A percentile compares a stretch with the other conserved stretches of the same genome.
These are phyloP conservation scores for Nothura maculosa DNA, from an alignment of 2,797 vertebrate species.

Conservation along the genomic window DNA sequence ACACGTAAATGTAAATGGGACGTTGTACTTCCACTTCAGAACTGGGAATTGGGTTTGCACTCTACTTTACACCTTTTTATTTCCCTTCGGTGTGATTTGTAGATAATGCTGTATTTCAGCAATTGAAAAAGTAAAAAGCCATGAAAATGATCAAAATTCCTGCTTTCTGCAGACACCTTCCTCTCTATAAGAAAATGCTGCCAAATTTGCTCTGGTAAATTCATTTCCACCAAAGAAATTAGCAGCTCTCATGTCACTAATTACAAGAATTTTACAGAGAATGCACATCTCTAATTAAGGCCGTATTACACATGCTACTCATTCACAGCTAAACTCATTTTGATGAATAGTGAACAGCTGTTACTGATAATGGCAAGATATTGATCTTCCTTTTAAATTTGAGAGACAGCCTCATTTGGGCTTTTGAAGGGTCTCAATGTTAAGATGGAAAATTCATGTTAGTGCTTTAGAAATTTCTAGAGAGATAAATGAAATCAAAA, in stretches of 20 bases:
- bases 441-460: fast-evolving
- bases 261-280: not conserved
- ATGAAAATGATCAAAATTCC: not conserved
- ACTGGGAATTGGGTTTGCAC: not conserved
- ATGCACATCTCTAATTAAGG: slow-evolving; percentile 22
- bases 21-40: not conserved
- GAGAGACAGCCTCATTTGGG: not conserved
- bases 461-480: fast-evolving
- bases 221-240: not conserved
- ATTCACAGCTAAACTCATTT: not conserved
- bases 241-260: not conserved
- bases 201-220: not conserved
- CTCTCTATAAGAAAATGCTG: not conserved
- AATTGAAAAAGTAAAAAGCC: not conserved
- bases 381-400: not conserved
- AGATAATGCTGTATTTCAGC: fast-evolving
- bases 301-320: not conserved
- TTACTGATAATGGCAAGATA: not conserved
- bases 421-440: not conserved
- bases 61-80: not conserved
- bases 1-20: not conserved
- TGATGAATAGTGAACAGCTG: not conserved
- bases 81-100: not conserved
- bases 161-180: not conserved
- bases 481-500: not conserved